Conservation (phyloP, 2,888 invertebrate species). For the Ferrisia virgata region DNA sequence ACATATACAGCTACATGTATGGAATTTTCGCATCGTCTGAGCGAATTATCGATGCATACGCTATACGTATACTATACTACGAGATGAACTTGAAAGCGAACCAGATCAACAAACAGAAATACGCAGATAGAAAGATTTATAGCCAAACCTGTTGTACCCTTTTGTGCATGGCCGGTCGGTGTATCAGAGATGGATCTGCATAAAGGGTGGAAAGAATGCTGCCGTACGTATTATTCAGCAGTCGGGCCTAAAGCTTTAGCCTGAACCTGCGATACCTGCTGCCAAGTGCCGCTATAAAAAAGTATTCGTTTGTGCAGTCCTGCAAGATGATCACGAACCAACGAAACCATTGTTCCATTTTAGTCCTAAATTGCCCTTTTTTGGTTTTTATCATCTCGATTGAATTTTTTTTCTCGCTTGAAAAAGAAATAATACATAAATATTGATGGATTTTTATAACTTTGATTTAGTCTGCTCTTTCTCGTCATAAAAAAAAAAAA, state of each 20-base stretch:
- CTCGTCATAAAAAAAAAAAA: too few species aligned
- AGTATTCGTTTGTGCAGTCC: neutral
- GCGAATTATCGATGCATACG: neutral
- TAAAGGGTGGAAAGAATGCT: constrained; percentile 13
- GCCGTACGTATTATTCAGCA: neutral
- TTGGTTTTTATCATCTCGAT: too few species aligned
- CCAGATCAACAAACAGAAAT: neutral
- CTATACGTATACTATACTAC: too few species aligned
- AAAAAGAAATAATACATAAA: neutral
- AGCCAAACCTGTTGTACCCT: neutral
- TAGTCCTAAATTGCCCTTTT: neutral
- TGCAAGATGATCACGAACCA: neutral
- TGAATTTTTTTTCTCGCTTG: neutral
- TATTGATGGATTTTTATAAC: neutral
- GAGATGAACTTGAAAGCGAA: too few species aligned
- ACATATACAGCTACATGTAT: too few species aligned
- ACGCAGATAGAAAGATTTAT: neutral
- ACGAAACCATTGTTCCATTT: neutral
- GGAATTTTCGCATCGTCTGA: neutral
- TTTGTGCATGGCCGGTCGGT: neutral
- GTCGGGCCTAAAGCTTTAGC: neutral
- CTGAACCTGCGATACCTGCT: neutral
- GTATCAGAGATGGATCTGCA: neutral
- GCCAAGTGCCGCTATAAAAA: too few species aligned
- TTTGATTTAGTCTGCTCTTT: too few species aligned